phyloP scores from a whole-genome alignment of 2,113 vertebrate species.

The Muntiacus reevesi region DNA sequence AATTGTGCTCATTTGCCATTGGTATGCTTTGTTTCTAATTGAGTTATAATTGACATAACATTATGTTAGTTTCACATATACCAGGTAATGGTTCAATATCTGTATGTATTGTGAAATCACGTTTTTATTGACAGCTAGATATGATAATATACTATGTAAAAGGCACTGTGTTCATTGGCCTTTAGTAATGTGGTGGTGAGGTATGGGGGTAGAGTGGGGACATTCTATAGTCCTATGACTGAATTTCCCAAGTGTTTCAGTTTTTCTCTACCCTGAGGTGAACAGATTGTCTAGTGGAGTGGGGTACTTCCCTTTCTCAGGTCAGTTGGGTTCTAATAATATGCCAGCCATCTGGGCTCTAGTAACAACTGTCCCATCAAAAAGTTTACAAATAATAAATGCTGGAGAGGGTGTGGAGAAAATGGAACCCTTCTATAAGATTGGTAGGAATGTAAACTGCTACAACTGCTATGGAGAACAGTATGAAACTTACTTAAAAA shows the following conservation, averaged over 20 bases:
- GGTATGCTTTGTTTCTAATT: background rate
- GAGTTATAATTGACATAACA: background rate
- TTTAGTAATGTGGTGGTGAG: background rate
- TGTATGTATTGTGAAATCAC: background rate
- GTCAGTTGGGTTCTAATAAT: background rate
- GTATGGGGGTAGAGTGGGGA: fast-evolving
- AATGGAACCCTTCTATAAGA: background rate
- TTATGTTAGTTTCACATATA: background rate
- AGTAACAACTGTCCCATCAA: background rate
- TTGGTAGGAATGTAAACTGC: background rate
- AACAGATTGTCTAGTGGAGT: background rate
- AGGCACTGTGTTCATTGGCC: background rate
- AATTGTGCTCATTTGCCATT: background rate
- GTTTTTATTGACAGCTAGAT: background rate
- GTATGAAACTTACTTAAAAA: background rate
- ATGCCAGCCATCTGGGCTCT: background rate
- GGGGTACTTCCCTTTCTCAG: background rate
- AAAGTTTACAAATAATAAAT: background rate
- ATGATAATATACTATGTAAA: background rate
- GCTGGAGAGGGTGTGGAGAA: background rate
- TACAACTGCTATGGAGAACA: background rate
- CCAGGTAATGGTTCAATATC: background rate
- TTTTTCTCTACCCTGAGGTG: background rate
- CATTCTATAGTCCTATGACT: background rate
- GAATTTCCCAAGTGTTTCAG: background rate